Conservation (phyloP, 2,113 vertebrate genomes). For the Pseudolaguvia tuberculata region DNA sequence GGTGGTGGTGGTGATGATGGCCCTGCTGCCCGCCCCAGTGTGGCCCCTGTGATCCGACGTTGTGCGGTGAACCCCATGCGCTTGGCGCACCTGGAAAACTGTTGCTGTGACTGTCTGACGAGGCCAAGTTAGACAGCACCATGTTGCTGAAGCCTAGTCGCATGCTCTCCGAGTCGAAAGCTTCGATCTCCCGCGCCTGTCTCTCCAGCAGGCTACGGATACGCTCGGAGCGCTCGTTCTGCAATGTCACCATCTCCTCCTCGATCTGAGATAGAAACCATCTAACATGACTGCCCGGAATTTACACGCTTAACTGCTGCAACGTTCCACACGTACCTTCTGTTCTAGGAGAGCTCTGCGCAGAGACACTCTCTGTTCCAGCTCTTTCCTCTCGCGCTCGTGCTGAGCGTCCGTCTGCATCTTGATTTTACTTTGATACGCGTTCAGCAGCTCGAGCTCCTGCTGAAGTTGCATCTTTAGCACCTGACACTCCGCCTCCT, state of each 20-base stretch:
- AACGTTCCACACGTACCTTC: constrained; percentile 53
- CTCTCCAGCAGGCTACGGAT: constrained; percentile 91
- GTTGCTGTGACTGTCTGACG: constrained; percentile 52
- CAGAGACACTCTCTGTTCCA: constrained; percentile 72
- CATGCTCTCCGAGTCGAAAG: constrained; percentile 98
- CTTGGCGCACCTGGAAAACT: constrained; percentile 82
- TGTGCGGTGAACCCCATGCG: constrained; percentile 71
- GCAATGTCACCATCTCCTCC: constrained; percentile 92
- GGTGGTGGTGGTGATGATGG: constrained; percentile 70
- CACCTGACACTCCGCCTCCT: constrained; percentile 69
- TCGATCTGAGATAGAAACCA: constrained; percentile 75
- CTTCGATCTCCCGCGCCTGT: constrained; percentile 78
- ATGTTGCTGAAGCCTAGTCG: constrained; percentile 97
- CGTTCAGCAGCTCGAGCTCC: constrained; percentile 72
- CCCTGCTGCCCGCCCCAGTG: constrained; percentile 71
- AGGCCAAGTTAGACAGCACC: constrained; percentile 69
- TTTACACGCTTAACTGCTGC: background rate
- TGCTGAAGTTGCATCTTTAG: constrained; percentile 73
- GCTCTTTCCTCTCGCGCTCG: constrained; percentile 67
- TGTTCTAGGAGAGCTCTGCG: constrained; percentile 69
- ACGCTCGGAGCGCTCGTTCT: constrained; percentile 91
- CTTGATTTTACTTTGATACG: constrained; percentile 75
- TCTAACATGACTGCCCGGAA: background rate
- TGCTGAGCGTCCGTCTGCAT: constrained; percentile 74
- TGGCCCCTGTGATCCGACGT: constrained; percentile 77